These are phyloP conservation scores for Copsychus sechellarum DNA, from an alignment of 2,113 vertebrate genomes.

Conservation along the genomic window DNA sequence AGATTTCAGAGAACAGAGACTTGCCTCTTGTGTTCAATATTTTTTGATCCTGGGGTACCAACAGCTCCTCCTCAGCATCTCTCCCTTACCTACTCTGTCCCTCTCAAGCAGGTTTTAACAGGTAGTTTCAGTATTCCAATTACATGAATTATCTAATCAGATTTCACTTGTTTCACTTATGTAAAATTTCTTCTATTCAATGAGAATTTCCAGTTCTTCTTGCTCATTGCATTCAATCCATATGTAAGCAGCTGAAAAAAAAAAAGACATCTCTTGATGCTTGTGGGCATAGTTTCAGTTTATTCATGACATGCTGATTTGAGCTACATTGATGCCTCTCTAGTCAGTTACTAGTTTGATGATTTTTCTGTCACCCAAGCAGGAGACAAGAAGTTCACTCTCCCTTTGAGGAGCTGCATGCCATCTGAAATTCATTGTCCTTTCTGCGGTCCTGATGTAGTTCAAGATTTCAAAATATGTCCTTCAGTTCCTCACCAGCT, in stretches of 20 bases:
- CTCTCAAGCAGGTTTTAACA: not conserved
- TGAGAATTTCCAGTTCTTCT: not conserved
- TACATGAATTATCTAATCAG: not conserved
- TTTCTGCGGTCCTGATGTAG: not conserved
- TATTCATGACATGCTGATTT: not conserved
- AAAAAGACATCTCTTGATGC: not conserved
- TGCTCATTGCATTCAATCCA: not conserved
- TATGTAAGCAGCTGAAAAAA: not conserved
- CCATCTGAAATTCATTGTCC: not conserved
- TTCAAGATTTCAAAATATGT: not conserved
- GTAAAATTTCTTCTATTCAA: not conserved
- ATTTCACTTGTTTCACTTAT: not conserved
- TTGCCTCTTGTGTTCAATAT: not conserved
- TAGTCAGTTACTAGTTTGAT: not conserved
- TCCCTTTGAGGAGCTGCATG: not conserved
- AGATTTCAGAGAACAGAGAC: not conserved
- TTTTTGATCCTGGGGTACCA: not conserved
- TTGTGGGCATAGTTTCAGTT: not conserved
- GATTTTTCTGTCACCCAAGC: not conserved
- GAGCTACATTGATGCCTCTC: not conserved
- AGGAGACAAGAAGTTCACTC: not conserved
- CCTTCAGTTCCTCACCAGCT: not conserved
- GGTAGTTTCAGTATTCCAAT: not conserved
- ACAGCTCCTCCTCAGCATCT: not conserved
- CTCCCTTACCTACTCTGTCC: not conserved